Evolutionary conservation across 2,113 vertebrate genomes (phyloP), one percentile per base, ranked within the genome.

Genomic region (Pungitius pungitius): DNA sequence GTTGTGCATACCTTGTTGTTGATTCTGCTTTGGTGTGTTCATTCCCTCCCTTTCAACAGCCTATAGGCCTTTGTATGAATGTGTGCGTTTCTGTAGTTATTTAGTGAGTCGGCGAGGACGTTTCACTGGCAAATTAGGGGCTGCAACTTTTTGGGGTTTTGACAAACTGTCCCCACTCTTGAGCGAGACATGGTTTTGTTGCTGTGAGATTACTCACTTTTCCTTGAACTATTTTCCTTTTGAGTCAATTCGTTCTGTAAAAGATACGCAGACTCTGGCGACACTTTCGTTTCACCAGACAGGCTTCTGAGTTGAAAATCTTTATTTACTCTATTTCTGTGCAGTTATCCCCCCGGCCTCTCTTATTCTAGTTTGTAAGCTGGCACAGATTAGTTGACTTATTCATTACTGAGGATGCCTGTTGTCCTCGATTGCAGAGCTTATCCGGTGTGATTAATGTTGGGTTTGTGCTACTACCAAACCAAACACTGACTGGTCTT

Each of bases 391-490:
- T 89, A 92, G 90, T 89, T 85, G 74, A 88, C 78, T 87, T 86
- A 90, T 90, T 91, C 84, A 87, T 91, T 87, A 88, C 88, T 81
- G 78, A 85, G 86, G 81, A 77, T 88, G 85, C 83, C 80, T 89
- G 85, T 82, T 90, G 86, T 88, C 77, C 71, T 89, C 77, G 73
- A 89, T 90, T 85, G 83, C 86, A 66, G 64, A 83, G 87, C 86
- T 90, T 89, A 91, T 85, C 86, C 87, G 73, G 42, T 75, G 75
- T 87, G 87, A 91, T 90, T 92, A 83, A 87, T 89, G 85, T 83
- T 84, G 80, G 69, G 66, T 86, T 91, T 87, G 73, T 88, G 73
- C 74, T 78, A 75, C 78, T 75, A 86, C 67, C 55, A 84, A 85
- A 83, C 78, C 58, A 88, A 88, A 87, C 75, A 84, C 69, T 78